Percentiles rank a stretch among this genome's conserved stretches.
Conservation (phyloP, 2,113 vertebrate species). For the Heterotilapia buettikoferi region DNA sequence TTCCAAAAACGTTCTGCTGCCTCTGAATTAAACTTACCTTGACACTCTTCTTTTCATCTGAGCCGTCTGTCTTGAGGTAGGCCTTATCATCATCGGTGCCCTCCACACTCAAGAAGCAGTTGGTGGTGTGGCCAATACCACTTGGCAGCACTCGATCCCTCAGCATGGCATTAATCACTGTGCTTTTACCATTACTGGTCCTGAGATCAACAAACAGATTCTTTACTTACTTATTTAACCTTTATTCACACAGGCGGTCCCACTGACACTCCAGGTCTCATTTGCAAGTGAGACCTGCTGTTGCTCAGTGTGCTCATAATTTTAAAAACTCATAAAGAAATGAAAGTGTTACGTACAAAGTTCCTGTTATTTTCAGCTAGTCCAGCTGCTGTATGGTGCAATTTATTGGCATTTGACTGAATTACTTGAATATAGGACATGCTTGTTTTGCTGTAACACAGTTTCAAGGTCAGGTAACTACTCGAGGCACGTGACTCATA, state of each 20-base stretch:
- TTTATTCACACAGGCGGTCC: neutral
- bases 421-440: neutral
- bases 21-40: slow-evolving; percentile 72
- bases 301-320: neutral
- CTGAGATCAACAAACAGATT: slow-evolving; percentile 55
- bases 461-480: neutral
- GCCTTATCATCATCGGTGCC: slow-evolving; percentile 94
- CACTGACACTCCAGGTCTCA: neutral
- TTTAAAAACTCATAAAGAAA: neutral
- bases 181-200: slow-evolving; percentile 97
- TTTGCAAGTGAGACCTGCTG: neutral
- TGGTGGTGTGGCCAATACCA: slow-evolving; percentile 97
- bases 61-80: slow-evolving; percentile 95
- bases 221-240: neutral
- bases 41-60: slow-evolving; percentile 92
- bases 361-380: neutral
- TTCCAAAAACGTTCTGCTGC: neutral
- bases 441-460: neutral
- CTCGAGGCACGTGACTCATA: neutral
- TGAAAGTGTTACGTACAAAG: neutral
- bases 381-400: neutral
- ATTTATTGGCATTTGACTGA: neutral
- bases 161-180: slow-evolving; percentile 95
- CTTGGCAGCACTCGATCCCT: slow-evolving; percentile 95
- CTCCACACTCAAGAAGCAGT: slow-evolving; percentile 97